These are phyloP conservation scores for Brachylomia viminalis DNA, from an alignment of 2,888 invertebrate species.

Conservation along the genomic window DNA sequence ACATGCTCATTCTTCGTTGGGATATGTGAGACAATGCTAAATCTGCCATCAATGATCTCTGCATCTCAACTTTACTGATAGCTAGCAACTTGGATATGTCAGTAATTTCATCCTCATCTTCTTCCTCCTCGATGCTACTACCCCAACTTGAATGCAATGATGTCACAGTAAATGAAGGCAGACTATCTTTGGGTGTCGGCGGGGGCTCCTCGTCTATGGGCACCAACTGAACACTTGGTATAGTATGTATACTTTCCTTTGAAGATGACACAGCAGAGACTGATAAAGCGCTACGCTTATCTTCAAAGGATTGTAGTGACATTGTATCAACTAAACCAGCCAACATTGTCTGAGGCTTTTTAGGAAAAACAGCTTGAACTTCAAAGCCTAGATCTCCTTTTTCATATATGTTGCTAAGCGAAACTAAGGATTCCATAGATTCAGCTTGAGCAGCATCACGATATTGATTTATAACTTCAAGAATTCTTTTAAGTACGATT, in stretches of 20 bases:
- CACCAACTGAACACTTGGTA: conserved; percentile 81
- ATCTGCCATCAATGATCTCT: conserved; percentile 85
- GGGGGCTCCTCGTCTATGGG: conserved; percentile 71
- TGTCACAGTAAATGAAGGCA: conserved; percentile 80
- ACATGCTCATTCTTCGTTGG: neutral
- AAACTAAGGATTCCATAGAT: conserved; percentile 86
- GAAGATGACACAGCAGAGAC: conserved; percentile 60
- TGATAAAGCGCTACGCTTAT: conserved; percentile 31
- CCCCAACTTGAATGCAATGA: conserved; percentile 77
- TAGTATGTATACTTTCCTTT: conserved; percentile 79
- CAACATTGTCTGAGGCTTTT: neutral
- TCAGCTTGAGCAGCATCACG: conserved; percentile 80
- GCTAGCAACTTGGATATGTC: conserved; percentile 79
- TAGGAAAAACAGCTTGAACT: conserved; percentile 80
- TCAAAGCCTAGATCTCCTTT: conserved; percentile 93
- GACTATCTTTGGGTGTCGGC: conserved; percentile 77
- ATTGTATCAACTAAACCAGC: neutral
- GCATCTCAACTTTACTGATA: conserved; percentile 81
- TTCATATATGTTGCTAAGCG: conserved; percentile 90
- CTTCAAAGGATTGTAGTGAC: conserved; percentile 29
- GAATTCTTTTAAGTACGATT: conserved; percentile 88
- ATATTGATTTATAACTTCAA: conserved; percentile 87
- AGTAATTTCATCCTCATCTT: conserved; percentile 69
- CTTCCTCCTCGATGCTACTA: conserved; percentile 51
- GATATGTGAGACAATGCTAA: conserved; percentile 78